A percentile compares a stretch with the other conserved stretches of the same genome.
These are phyloP conservation scores for Carcharodon carcharias DNA, from an alignment of 2,797 vertebrate species.

Conservation along the genomic window DNA sequence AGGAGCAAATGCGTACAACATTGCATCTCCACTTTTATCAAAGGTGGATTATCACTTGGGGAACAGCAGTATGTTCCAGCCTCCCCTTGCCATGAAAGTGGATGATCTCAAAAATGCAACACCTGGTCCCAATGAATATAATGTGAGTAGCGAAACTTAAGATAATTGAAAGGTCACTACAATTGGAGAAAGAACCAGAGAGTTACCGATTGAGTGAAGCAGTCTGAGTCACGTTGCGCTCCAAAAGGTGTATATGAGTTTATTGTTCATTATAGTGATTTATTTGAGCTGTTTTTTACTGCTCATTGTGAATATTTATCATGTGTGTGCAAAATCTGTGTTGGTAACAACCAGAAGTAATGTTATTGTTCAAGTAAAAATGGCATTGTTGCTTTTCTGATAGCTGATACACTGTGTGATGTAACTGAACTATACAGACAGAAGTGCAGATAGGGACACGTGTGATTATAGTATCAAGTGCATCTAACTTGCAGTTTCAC, in stretches of 20 bases:
- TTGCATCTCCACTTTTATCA: conserved; percentile 53
- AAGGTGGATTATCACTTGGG: conserved; percentile 62
- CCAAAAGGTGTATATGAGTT: neutral
- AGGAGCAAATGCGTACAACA: conserved; percentile 60
- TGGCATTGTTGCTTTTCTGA: neutral
- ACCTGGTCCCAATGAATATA: conserved; percentile 71
- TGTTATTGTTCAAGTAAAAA: neutral
- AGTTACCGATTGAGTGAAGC: neutral
- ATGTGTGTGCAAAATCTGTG: neutral
- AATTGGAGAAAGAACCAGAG: neutral
- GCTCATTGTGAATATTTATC: neutral
- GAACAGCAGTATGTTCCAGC: conserved; percentile 64
- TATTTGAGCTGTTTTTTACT: neutral
- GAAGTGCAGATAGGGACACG: neutral
- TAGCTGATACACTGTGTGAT: neutral
- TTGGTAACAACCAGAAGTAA: neutral
- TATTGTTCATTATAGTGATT: neutral
- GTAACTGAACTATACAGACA: neutral
- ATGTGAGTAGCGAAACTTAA: conserved; percentile 50
- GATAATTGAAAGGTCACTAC: neutral
- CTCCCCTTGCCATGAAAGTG: conserved; percentile 52
- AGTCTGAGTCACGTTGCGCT: neutral
- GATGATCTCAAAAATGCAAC: conserved; percentile 48
- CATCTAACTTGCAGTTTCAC: neutral
- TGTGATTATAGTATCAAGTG: neutral